Base-by-base conservation (phyloP, 2,797 vertebrate genomes). In the Cyprinodon diabolis region DNA sequence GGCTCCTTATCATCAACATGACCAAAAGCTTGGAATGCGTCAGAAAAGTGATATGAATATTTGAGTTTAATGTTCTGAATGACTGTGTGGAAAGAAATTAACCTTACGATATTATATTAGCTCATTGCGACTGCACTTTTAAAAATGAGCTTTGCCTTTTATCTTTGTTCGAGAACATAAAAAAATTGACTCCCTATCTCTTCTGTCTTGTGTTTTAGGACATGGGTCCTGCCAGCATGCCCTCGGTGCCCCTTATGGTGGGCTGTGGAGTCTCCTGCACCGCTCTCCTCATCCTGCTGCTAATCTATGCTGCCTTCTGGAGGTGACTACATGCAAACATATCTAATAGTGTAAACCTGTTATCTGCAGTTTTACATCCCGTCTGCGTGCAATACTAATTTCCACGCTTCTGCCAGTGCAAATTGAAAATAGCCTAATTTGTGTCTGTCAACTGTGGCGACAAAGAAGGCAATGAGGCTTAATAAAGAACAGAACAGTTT, bases 291-390 rank as follows among this genome's bases (percentile, higher is more conserved):
- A 97, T 97, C 73, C 93, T 99, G 89, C 95, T 99, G 79, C 95
- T 98, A 84, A 97, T 99, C 93, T 99, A 99, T 2, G 97, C 96
- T 23, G 96, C 97, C 90, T 99, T 98, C 92, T 99, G 98, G 98
- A 99, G 98, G 98, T 99, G 51, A 70, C 35, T 51, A 25, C 23
- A 58, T 47, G 69, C 73, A 17, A 19, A 14, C 45, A 51, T 49
- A 30, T 35, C 47, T 52, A 40, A 72, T 40, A 35, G 7, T 49
- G n/a, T 66, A 15, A 56, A 60, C 37, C 45, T 17, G 54, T n/a
- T 62, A 10, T 74, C 48, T 62, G 11, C 30, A 66, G 43, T 57
- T 57, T 76, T 40, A 30, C 23, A 23, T 51, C 30, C 12, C 21
- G 51, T 54, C n/a, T 55, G 71, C 9, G 72, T 62, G 74, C 48